Percentiles rank a stretch among this genome's conserved stretches.
phyloP scores from a whole-genome alignment of 2,797 vertebrate genomes.

The Peromyscus attwateri region DNA sequence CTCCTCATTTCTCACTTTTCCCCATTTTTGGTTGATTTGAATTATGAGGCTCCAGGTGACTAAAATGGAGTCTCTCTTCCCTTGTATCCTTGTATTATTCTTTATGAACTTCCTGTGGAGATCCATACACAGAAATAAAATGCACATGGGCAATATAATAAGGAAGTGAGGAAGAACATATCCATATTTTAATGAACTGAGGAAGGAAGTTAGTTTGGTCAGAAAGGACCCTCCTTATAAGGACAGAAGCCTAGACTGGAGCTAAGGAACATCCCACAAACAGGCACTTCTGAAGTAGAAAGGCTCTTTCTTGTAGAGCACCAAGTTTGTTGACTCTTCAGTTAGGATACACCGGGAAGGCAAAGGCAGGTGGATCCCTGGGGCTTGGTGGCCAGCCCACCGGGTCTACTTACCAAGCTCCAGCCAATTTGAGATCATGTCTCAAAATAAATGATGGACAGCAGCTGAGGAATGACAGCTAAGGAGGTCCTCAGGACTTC shows the following conservation, averaged over 20 bases:
- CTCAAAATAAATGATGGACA: background rate
- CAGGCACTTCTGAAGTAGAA: background rate
- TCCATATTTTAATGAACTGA: background rate
- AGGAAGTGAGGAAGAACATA: background rate
- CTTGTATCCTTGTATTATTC: background rate
- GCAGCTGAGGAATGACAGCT: background rate
- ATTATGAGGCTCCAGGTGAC: background rate
- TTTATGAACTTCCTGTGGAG: background rate
- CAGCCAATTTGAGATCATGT: background rate
- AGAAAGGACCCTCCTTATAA: background rate
- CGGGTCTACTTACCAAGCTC: background rate
- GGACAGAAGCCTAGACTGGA: slow-evolving; percentile 1
- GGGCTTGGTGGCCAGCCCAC: background rate
- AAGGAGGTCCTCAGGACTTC: background rate
- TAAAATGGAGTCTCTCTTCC: background rate
- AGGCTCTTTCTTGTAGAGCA: slow-evolving; percentile 10
- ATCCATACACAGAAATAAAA: background rate
- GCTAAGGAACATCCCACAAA: slow-evolving; percentile 20
- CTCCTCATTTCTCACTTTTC: background rate
- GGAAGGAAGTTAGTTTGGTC: background rate
- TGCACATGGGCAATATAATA: background rate
- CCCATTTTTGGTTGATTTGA: background rate
- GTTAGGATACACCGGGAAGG: background rate
- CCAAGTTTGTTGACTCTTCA: slow-evolving; percentile 41
- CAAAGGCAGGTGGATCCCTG: background rate